Evolutionary conservation across 2,888 invertebrate genomes (phyloP), one percentile per base, ranked within the genome.

Genomic region (Drosophila mimica): DNA sequence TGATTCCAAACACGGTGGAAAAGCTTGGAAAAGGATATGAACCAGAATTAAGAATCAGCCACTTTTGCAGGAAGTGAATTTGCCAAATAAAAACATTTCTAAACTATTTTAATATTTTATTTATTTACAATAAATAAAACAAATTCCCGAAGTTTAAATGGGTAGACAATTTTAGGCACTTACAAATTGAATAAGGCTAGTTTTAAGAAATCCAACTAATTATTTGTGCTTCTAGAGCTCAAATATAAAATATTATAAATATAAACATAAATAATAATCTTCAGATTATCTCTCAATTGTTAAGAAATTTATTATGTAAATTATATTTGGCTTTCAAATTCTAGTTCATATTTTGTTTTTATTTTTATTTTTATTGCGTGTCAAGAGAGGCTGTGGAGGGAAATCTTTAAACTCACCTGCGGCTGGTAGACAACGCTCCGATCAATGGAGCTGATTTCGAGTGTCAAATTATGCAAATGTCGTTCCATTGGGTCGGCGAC

Each of bases 401-500:
- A 8, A 8, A 38, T 36, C 3, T 15, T 4, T 3, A 11, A n/a
- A 76, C 94, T 92, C 93, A 96, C 97, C 96, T 97, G 97, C 1
- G 96, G 97, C 91, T 97, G 97, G 92, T 97, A 97, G 51, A 96
- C 96, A 51, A 97, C 96, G 76, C 97, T 96, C n/a, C 96, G 94
- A 91, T 97, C 96, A 6, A 95, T 94, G 4, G 95, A 93, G 90
- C 95, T 97, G 90, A 96, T 96, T 93, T 97, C 96, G 60, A 96
- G 94, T 20, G 97, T 96, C 82, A 98, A 94, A 94, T 98, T 97
- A 91, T 96, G 95, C 65, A 98, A 94, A 90, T 97, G 96, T 36
- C 97, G 94, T 91, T 97, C 95, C 96, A 98, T 97, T 5, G 98
- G 98, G 93, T 98, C 98, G 70, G 97, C 94, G 56, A 94, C 95